phyloP scores from a whole-genome alignment of 2,113 vertebrate genomes.

The Colaptes auratus region DNA sequence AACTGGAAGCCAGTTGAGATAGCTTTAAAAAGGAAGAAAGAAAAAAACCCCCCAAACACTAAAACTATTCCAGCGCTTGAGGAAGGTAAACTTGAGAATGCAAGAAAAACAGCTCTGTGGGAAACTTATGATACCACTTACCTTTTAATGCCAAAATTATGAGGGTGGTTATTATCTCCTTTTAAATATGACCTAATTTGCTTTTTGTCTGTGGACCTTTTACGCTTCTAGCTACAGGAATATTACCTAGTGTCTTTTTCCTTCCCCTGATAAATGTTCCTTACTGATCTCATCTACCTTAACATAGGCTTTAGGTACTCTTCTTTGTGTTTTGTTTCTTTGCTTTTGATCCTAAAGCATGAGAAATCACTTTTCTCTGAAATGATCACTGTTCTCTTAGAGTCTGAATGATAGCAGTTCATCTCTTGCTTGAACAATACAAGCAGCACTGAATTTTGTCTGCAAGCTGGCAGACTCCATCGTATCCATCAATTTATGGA shows the following conservation, averaged over 20 bases:
- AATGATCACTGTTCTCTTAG: neutral
- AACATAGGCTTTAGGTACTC: neutral
- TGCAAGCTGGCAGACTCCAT: neutral
- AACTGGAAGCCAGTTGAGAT: neutral
- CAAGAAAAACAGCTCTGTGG: neutral
- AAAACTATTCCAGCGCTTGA: too few relatives aligned
- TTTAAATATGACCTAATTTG: neutral
- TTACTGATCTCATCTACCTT: neutral
- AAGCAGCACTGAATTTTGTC: neutral
- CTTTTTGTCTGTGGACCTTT: neutral
- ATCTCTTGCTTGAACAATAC: neutral
- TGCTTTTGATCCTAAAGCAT: neutral
- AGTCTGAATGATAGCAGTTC: neutral
- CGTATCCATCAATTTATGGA: neutral
- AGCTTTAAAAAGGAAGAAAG: neutral
- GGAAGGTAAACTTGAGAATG: neutral
- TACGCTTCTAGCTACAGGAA: neutral
- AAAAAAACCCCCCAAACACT: neutral
- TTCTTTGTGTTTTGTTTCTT: neutral
- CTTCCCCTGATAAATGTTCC: neutral
- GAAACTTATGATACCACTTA: neutral
- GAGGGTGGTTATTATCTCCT: neutral
- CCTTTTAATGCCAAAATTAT: neutral
- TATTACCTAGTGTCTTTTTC: neutral
- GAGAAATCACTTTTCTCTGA: neutral